Percentiles rank a stretch among this genome's conserved stretches.
phyloP scores from a whole-genome alignment of 2,113 vertebrate genomes.

The Sinocyclocheilus grahami region DNA sequence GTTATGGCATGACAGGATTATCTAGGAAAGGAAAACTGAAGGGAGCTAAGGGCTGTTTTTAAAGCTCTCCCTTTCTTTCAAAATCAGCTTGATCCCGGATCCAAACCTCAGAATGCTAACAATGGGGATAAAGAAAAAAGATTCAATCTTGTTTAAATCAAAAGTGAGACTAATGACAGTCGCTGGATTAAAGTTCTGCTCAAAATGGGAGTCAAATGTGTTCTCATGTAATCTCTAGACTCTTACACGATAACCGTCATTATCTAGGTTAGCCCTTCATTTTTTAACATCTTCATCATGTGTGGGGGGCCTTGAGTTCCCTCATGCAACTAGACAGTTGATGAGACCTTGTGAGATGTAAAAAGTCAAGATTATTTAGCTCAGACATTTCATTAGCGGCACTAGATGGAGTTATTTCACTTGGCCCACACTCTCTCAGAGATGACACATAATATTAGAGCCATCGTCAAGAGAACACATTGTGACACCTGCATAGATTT shows the following conservation, averaged over 20 bases:
- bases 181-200: neutral
- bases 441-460: slow-evolving; percentile 11
- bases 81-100: slow-evolving; percentile 44
- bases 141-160: slow-evolving; percentile 16
- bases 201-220: neutral
- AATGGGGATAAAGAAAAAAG: slow-evolving; percentile 31
- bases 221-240: neutral
- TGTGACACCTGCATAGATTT: neutral
- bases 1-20: slow-evolving; percentile 43
- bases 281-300: neutral
- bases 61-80: neutral
- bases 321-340: slow-evolving; percentile 2
- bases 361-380: neutral
- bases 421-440: slow-evolving; percentile 15
- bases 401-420: neutral
- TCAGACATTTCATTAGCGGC: neutral
- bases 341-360: neutral
- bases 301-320: neutral
- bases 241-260: neutral
- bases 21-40: slow-evolving; percentile 24
- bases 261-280: neutral
- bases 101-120: slow-evolving; percentile 18
- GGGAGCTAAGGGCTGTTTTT: slow-evolving; percentile 36
- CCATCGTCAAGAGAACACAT: neutral
- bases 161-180: slow-evolving; percentile 26